phyloP scores from a whole-genome alignment of 1,140 invertebrate species.

The Melanaphis sacchari region DNA sequence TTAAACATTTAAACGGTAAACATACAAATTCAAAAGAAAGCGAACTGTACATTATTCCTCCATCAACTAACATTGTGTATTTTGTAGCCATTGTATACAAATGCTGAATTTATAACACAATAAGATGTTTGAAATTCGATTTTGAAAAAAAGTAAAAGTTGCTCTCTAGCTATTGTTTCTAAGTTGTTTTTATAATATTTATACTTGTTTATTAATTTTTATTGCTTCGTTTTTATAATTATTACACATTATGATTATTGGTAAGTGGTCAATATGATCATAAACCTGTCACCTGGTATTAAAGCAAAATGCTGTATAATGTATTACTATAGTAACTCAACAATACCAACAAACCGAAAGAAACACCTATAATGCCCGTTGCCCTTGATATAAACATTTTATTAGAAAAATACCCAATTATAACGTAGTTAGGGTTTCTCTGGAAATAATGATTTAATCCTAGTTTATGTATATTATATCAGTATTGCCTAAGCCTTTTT shows the following conservation, averaged over 20 bases:
- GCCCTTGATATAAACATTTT: conserved; percentile 16
- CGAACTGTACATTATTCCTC: background rate
- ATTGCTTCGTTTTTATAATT: background rate
- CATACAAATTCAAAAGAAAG: background rate
- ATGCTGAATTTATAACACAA: background rate
- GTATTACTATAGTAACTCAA: conserved; percentile 46
- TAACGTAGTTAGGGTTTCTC: background rate
- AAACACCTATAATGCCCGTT: background rate
- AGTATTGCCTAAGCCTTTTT: no score
- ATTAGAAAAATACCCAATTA: background rate
- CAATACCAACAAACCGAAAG: conserved; percentile 43
- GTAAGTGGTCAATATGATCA: background rate
- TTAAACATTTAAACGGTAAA: background rate
- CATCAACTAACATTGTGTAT: background rate
- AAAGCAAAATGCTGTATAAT: background rate
- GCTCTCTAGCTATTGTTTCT: background rate
- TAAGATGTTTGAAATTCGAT: background rate
- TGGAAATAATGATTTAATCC: background rate
- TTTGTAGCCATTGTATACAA: background rate
- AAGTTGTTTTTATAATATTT: background rate
- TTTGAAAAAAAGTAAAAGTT: background rate
- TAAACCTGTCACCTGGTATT: background rate
- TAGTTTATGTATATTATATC: background rate
- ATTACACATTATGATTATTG: background rate
- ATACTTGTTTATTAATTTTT: background rate